Conservation (phyloP, 2,797 vertebrate species). For the Catostomus latipinnis region DNA sequence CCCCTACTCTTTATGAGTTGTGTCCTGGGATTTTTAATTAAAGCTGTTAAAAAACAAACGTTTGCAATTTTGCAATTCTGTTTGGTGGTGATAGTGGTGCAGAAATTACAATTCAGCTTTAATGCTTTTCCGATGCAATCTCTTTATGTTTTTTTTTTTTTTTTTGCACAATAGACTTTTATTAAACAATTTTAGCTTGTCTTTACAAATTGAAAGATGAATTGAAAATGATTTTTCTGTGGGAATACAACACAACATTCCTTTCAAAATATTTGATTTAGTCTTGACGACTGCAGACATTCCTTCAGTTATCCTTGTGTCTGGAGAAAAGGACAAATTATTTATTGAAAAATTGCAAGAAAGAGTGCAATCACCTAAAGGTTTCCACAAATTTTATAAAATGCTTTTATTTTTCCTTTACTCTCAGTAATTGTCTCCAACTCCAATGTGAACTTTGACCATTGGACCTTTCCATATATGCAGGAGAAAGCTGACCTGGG, state of each 20-base stretch:
- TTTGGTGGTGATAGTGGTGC: too few relatives aligned
- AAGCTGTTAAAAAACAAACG: too few relatives aligned
- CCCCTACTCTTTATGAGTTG: too few relatives aligned
- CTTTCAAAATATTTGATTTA: neutral
- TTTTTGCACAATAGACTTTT: neutral
- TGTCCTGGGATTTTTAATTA: too few relatives aligned
- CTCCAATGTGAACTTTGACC: neutral
- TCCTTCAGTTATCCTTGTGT: neutral
- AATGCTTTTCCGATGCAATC: neutral
- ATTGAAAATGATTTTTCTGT: neutral
- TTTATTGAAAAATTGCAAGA: neutral
- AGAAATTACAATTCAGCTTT: neutral
- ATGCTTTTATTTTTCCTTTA: neutral
- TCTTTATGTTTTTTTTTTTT: too few relatives aligned
- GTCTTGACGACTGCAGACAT: neutral
- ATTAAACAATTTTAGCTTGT: neutral
- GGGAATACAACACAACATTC: neutral
- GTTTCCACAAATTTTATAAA: neutral
- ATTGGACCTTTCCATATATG: constrained; percentile 40
- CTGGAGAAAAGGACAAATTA: neutral
- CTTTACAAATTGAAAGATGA: constrained; percentile 10
- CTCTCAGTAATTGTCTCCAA: neutral
- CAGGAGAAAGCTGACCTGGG: constrained; percentile 96
- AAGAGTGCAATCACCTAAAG: neutral
- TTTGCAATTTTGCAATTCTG: too few relatives aligned